Evolutionary conservation across 2,113 vertebrate species (phyloP), one percentile per base, ranked within the genome.

Genomic region (Speoplatyrhinus poulsoni): DNA sequence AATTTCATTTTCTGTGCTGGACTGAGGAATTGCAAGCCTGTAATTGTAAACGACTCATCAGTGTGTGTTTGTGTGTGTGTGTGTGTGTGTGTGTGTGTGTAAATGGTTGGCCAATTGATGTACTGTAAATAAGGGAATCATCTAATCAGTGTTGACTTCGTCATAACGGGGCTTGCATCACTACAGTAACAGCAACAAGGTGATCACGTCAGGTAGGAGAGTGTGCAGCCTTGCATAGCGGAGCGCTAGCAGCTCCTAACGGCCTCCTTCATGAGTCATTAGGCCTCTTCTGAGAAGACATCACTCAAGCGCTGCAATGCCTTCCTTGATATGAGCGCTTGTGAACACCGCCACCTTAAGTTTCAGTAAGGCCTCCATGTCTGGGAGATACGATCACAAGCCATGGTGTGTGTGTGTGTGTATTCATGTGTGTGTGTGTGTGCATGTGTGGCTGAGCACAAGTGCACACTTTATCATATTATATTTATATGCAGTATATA

Each of bases 231-330:
- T 65, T 74, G 54, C 55, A 54, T 49, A 46, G 6, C 69, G 59
- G 60, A 67, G 65, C 62, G 47, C 66, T 63, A 59, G 66, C 60
- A 12, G 9, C 26, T 33, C 0, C 57, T 32, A 19, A 82, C 69
- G 46, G 1, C 62, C 70, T 75, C 67, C 70, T 75, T 75, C 65
- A 79, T 74, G 74, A 86, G 50, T 86, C 82, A 83, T 83, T 82
- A 75, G 66, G 56, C 73, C 59, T 54, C 63, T 46, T 61, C 50
- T 47, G 71, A 56, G 71, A 83, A 67, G 66, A 62, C 75, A 74
- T 77, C 65, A 56, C 62, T 79, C 72, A 60, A 72, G 70, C 73
- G 75, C 73, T 80, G 68, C 69, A 56, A 71, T 73, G 78, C 75
- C 69, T 75, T 61, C 64, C 57, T 72, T 69, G 75, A 81, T 67